Percentiles rank a stretch among this genome's conserved stretches.
Conservation (phyloP, 2,113 vertebrate species). For the Mystacornis crossleyi region DNA sequence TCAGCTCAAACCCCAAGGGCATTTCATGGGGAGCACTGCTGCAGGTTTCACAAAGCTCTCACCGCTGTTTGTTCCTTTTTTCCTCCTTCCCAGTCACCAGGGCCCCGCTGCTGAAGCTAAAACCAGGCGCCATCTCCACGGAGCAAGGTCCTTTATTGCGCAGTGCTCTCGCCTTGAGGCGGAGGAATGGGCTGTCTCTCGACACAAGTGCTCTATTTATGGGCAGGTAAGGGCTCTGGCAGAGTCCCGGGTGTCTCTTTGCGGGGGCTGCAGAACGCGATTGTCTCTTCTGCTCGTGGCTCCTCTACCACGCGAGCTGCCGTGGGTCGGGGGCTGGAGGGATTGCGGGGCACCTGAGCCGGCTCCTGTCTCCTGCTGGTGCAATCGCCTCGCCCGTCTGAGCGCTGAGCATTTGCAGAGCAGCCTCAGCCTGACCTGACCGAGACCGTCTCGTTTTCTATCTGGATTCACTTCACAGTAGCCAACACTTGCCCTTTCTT, state of each 20-base stretch:
- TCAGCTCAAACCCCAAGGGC: neutral
- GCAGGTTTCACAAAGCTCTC: neutral
- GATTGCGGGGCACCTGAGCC: neutral
- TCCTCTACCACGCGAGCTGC: neutral
- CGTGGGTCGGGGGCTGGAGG: rapidly evolving
- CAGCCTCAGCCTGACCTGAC: neutral
- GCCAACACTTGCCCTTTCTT: neutral
- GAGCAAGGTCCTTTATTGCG: neutral
- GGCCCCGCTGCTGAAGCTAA: neutral
- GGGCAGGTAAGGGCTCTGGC: neutral
- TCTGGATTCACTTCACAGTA: neutral
- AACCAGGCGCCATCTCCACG: neutral
- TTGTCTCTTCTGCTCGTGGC: neutral
- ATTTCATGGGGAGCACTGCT: neutral
- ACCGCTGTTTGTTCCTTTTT: neutral
- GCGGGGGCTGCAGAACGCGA: neutral
- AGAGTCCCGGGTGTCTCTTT: neutral
- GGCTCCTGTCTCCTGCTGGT: neutral
- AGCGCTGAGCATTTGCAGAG: neutral
- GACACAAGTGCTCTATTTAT: neutral
- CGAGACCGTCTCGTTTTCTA: neutral
- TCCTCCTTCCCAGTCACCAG: neutral
- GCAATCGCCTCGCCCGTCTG: neutral
- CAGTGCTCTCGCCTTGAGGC: neutral
- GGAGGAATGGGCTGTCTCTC: neutral